phyloP scores from a whole-genome alignment of 2,888 invertebrate genomes.

The Volucella inanis region DNA sequence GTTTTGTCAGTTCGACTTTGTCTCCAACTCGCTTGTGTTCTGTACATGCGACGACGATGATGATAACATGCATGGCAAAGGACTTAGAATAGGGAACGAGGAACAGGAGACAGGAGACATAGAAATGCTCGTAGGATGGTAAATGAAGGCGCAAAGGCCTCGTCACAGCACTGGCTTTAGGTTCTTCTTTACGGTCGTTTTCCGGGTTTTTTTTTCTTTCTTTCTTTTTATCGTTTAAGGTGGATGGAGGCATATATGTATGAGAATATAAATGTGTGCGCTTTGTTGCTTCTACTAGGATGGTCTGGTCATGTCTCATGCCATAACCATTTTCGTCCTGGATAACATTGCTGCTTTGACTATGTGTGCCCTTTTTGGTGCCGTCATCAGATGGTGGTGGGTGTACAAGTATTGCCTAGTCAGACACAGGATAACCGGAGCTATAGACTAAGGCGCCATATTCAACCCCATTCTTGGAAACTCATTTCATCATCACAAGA shows the following conservation, averaged over 20 bases:
- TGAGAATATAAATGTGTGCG: neutral
- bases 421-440: conserved; percentile 61
- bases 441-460: conserved; percentile 72
- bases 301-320: conserved; percentile 73
- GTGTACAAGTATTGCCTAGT: conserved; percentile 22
- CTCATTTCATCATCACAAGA: conserved; percentile 70
- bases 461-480: conserved; percentile 71
- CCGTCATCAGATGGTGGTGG: conserved; percentile 51
- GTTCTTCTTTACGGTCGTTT: neutral
- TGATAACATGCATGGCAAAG: conserved; percentile 66
- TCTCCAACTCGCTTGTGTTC: conserved; percentile 51
- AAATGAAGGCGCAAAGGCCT: conserved; percentile 63
- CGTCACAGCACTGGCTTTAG: conserved; percentile 38
- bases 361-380: conserved; percentile 65
- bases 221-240: conserved; percentile 33
- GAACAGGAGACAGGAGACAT: neutral
- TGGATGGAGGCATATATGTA: conserved; percentile 25
- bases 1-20: conserved; percentile 73
- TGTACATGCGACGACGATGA: conserved; percentile 58
- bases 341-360: conserved; percentile 72
- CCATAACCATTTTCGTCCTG: conserved; percentile 68
- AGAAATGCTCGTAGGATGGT: neutral
- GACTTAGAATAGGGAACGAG: conserved; percentile 6
- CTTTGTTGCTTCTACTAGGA: conserved; percentile 49
- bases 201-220: conserved; percentile 20